phyloP scores from a whole-genome alignment of 2,797 vertebrate genomes.

The Megaceryle alcyon region DNA sequence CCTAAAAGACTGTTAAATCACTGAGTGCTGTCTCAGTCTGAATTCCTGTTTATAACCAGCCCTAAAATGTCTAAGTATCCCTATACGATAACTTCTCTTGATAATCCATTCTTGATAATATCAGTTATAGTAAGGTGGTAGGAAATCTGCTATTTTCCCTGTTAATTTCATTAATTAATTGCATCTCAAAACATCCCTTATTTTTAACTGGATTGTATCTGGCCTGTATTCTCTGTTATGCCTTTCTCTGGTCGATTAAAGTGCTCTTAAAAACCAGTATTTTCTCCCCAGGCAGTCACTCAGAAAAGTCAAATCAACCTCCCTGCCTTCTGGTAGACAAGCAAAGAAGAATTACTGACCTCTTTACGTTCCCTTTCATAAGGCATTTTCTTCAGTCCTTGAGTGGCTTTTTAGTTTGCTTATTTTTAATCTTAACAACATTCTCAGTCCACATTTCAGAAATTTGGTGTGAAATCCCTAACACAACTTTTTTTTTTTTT shows the following conservation, averaged over 20 bases:
- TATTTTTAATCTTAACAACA: not conserved
- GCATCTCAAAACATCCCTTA: not conserved
- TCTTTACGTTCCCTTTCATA: not conserved
- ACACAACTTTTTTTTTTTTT: not conserved
- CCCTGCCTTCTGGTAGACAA: not conserved
- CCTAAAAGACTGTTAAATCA: not conserved
- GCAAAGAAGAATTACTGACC: not conserved
- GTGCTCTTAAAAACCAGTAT: not conserved
- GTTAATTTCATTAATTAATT: conserved; percentile 20
- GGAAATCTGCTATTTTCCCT: not conserved
- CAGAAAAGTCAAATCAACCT: not conserved
- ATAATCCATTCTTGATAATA: not conserved
- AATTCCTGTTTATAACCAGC: not conserved
- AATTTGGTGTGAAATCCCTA: not conserved
- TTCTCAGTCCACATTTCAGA: conserved; percentile 3
- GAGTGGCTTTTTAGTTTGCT: not conserved
- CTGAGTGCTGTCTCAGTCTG: not conserved
- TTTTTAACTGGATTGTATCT: conserved; percentile 15
- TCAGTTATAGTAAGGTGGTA: not conserved
- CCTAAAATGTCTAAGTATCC: not conserved
- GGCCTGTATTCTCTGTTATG: not conserved
- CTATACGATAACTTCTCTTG: not conserved
- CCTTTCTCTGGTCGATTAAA: conserved; percentile 10
- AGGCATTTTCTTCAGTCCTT: not conserved
- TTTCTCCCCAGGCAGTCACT: conserved; percentile 33